Evolutionary conservation across 2,888 invertebrate genomes (phyloP).

Genomic region (Thelaira solivaga): DNA sequence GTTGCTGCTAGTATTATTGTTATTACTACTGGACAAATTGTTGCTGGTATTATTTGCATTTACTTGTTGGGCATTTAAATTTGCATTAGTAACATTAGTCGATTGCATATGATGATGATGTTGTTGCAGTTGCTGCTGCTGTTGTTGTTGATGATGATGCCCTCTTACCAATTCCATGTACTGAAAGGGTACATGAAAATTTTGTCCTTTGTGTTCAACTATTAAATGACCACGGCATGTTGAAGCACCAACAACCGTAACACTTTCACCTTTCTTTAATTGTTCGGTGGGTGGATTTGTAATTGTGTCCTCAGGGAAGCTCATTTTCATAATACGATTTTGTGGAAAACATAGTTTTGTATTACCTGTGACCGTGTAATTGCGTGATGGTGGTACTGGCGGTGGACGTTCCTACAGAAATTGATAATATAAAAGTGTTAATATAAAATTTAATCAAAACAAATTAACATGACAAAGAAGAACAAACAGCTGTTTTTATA

Average conservation of each 20-base stretch:
- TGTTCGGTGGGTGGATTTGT: slow-evolving; percentile 76
- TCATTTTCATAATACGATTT: slow-evolving; percentile 92
- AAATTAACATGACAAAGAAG: slow-evolving; percentile 47
- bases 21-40: slow-evolving; percentile 44
- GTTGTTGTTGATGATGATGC: slow-evolving; percentile 46
- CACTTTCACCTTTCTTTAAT: slow-evolving; percentile 89
- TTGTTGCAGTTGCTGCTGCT: slow-evolving; percentile 45
- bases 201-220: slow-evolving; percentile 87
- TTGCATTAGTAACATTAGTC: slow-evolving; percentile 29
- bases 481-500: background rate
- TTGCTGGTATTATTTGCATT: slow-evolving; percentile 48
- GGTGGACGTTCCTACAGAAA: slow-evolving; percentile 88
- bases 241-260: slow-evolving; percentile 92
- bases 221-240: slow-evolving; percentile 90
- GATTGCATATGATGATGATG: slow-evolving; percentile 44
- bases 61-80: slow-evolving; percentile 44
- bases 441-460: background rate
- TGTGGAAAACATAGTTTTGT: slow-evolving; percentile 95
- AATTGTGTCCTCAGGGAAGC: slow-evolving; percentile 83
- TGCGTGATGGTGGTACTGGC: slow-evolving; percentile 92
- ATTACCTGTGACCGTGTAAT: slow-evolving; percentile 93
- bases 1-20: slow-evolving; percentile 17
- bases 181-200: slow-evolving; percentile 88
- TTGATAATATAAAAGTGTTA: no score
- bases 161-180: slow-evolving; percentile 83